A percentile compares a stretch with the other conserved stretches of the same genome.
Conservation (phyloP, 2,888 invertebrate genomes). For the Watsonalla binaria region DNA sequence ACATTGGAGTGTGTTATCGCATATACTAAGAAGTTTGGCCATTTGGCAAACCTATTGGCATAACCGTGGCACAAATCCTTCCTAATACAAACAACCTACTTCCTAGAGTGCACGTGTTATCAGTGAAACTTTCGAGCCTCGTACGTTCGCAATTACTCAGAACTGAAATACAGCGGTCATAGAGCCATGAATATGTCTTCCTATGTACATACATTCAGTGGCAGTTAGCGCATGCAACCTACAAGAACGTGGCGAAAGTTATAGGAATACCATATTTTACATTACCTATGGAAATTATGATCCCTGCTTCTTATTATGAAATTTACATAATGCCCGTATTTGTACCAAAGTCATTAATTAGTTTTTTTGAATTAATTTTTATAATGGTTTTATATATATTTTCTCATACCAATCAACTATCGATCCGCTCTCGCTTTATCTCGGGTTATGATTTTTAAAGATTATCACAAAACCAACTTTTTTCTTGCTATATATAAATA, state of each 20-base stretch:
- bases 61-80: neutral
- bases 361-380: too few species aligned
- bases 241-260: conserved; percentile 17
- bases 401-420: too few species aligned
- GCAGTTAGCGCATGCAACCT: conserved; percentile 49
- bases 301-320: too few species aligned
- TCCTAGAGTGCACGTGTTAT: conserved; percentile 5
- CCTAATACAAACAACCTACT: neutral
- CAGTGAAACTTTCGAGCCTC: conserved; percentile 8
- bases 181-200: conserved; percentile 24
- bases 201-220: conserved; percentile 40
- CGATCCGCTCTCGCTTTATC: too few species aligned
- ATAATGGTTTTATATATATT: too few species aligned
- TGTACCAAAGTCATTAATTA: too few species aligned
- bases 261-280: neutral
- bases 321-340: too few species aligned
- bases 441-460: too few species aligned
- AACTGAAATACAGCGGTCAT: conserved; percentile 26
- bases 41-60: neutral
- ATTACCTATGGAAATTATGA: neutral
- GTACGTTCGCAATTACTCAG: conserved; percentile 22
- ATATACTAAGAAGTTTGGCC: too few species aligned
- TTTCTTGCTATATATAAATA: too few species aligned
- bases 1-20: too few species aligned
- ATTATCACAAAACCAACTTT: too few species aligned